phyloP scores from a whole-genome alignment of 2,113 vertebrate species.

The Anguilla rostrata region DNA sequence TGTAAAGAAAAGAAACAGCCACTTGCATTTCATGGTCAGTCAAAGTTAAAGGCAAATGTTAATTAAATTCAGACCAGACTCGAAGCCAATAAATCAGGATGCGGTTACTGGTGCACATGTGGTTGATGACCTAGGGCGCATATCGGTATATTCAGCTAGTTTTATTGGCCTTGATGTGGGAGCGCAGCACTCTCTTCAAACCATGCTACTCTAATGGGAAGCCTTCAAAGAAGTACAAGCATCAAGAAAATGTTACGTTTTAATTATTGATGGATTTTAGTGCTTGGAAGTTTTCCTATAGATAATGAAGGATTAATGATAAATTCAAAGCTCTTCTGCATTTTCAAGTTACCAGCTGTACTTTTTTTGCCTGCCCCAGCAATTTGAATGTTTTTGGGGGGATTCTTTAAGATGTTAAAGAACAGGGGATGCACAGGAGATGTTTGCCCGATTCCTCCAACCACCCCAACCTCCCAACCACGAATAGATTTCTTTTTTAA shows the following conservation, averaged over 20 bases:
- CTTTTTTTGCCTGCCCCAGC: background rate
- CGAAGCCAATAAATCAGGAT: no score
- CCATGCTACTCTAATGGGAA: background rate
- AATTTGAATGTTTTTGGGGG: background rate
- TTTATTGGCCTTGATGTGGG: background rate
- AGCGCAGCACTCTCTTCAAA: background rate
- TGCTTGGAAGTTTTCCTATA: background rate
- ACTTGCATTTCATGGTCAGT: no score
- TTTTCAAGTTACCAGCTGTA: background rate
- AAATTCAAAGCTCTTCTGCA: background rate
- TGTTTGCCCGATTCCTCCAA: background rate
- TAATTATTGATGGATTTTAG: background rate
- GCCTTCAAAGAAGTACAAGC: conserved; percentile 1
- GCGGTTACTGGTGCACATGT: background rate
- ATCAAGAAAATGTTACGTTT: background rate
- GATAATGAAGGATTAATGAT: background rate
- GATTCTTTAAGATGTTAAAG: background rate
- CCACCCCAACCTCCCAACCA: conserved; percentile 5
- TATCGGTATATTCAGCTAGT: background rate
- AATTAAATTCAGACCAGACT: no score
- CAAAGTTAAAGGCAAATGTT: no score
- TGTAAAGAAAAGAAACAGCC: background rate
- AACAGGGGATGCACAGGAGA: background rate
- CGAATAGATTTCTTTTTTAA: conserved; percentile 29
- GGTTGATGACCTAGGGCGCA: background rate